A percentile compares a stretch with the other conserved stretches of the same genome.
phyloP scores from a whole-genome alignment of 2,113 vertebrate genomes.

The Silurus meridionalis region DNA sequence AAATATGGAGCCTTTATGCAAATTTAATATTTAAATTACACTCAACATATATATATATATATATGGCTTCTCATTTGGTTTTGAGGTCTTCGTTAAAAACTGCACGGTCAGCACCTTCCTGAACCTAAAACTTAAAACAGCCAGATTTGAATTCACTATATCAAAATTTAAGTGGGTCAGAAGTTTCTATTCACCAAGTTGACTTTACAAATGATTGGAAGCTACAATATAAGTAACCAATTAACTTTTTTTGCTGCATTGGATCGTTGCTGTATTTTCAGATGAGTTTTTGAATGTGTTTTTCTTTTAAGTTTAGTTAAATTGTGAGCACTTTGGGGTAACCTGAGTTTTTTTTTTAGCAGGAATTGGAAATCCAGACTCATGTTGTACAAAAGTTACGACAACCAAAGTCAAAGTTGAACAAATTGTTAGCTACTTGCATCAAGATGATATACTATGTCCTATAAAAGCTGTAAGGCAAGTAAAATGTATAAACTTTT shows the following conservation, averaged over 20 bases:
- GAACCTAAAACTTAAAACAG: too few species aligned
- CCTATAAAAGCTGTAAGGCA: background rate
- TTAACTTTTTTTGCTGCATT: background rate
- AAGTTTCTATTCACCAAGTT: too few species aligned
- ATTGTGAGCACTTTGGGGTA: background rate
- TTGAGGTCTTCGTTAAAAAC: too few species aligned
- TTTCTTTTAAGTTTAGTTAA: background rate
- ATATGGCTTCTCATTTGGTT: too few species aligned
- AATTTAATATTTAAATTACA: too few species aligned
- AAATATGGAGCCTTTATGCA: too few species aligned
- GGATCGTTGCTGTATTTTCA: background rate
- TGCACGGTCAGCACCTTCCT: too few species aligned
- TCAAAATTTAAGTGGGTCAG: too few species aligned
- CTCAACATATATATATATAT: too few species aligned
- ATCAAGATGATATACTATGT: background rate
- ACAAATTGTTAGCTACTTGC: accelerated
- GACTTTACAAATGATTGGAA: too few species aligned
- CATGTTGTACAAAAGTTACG: background rate
- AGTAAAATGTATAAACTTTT: background rate
- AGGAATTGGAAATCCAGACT: accelerated
- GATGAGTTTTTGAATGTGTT: constrained; percentile 20
- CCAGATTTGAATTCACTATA: too few species aligned
- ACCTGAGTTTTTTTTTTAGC: constrained; percentile 3
- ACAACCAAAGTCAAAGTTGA: accelerated
- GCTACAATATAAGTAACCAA: too few species aligned